A percentile compares a stretch with the other conserved stretches of the same genome.
Evolutionary conservation across 2,888 invertebrate genomes (phyloP).

Genomic region (Orthosia gothica): DNA sequence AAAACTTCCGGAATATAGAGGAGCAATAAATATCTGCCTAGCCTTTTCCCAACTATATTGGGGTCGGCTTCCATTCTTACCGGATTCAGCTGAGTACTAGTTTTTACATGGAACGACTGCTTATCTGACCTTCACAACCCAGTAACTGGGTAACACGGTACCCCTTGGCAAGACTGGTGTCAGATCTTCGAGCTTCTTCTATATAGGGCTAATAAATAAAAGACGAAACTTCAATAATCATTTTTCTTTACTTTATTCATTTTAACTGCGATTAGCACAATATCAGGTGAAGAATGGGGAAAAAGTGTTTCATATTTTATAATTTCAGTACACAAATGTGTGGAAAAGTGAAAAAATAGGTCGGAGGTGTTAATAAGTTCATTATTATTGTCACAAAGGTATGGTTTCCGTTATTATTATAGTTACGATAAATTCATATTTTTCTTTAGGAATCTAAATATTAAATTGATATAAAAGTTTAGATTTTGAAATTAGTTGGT

Average conservation of each 20-base stretch:
- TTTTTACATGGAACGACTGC: no score
- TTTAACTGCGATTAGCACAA: conserved; percentile 72
- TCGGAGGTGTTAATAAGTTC: conserved; percentile 64
- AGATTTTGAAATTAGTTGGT: conserved; percentile 13
- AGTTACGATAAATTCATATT: conserved; percentile 54
- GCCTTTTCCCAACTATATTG: no score
- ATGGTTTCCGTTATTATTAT: conserved; percentile 41
- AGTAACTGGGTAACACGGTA: no score
- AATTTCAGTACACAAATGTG: conserved; percentile 71
- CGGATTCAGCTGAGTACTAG: no score
- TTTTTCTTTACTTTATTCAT: conserved; percentile 66
- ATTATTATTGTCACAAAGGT: conserved; percentile 85
- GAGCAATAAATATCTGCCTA: no score
- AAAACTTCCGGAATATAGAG: not conserved
- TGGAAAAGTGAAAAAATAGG: conserved; percentile 90
- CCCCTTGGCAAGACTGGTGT: no score
- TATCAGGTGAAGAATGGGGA: conserved; percentile 69
- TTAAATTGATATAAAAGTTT: conserved; percentile 31
- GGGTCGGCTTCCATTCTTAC: no score
- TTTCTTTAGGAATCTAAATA: conserved; percentile 36
- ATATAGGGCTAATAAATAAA: no score
- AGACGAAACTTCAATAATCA: conserved; percentile 41
- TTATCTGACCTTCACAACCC: no score
- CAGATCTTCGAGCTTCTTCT: no score
- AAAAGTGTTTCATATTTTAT: conserved; percentile 53